Evolutionary conservation across 1,140 invertebrate species (phyloP).

Genomic region (Melipona quadrifasciata): DNA sequence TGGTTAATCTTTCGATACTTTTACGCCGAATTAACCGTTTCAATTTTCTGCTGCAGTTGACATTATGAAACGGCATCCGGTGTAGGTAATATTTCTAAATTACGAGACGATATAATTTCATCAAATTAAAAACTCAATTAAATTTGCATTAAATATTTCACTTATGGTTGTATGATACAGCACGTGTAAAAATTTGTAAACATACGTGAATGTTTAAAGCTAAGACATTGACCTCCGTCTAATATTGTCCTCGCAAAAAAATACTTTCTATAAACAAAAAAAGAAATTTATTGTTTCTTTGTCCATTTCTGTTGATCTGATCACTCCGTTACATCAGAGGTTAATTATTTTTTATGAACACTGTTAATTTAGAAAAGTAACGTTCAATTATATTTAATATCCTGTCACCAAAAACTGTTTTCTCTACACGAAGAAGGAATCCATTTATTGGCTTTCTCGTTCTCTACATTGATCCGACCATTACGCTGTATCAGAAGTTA

Average conservation of each 20-base stretch:
- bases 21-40: background rate
- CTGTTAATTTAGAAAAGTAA: too few relatives aligned
- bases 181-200: background rate
- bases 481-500: background rate
- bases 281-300: background rate
- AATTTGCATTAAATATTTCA: too few relatives aligned
- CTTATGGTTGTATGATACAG: too few relatives aligned
- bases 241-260: background rate
- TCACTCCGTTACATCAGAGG: background rate
- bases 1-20: background rate
- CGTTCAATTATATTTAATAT: too few relatives aligned
- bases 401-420: background rate
- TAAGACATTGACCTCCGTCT: background rate
- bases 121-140: too few relatives aligned
- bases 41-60: background rate
- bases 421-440: background rate
- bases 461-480: too few relatives aligned
- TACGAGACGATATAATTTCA: too few relatives aligned
- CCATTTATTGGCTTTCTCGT: too few relatives aligned
- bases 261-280: background rate
- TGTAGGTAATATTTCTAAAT: too few relatives aligned
- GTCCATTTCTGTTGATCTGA: too few relatives aligned
- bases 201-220: background rate
- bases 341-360: background rate
- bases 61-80: background rate